A percentile compares a stretch with the other conserved stretches of the same genome.
Conservation (phyloP, 2,113 vertebrate genomes). For the Hipposideros armiger region DNA sequence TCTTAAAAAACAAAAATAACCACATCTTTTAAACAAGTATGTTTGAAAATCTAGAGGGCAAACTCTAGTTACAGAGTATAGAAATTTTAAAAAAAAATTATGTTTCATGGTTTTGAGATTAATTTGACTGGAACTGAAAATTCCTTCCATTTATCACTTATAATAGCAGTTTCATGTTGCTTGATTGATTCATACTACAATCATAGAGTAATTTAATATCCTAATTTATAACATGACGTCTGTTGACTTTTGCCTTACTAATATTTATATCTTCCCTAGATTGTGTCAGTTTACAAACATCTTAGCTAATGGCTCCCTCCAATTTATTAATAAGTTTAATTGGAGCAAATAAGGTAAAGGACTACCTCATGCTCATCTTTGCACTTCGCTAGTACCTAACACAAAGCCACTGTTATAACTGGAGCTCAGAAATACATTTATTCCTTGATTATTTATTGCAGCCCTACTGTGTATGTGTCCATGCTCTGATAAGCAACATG, state of each 20-base stretch:
- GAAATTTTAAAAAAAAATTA: not conserved
- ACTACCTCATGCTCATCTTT: not conserved
- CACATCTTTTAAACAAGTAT: not conserved
- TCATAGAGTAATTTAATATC: slow-evolving; percentile 68
- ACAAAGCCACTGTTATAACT: not conserved
- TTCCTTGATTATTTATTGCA: not conserved
- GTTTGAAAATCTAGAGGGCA: slow-evolving; percentile 16
- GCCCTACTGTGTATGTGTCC: not conserved
- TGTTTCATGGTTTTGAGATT: not conserved
- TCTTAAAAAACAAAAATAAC: not conserved
- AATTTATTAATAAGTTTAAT: slow-evolving; percentile 59
- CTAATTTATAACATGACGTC: not conserved
- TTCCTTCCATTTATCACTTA: slow-evolving; percentile 47
- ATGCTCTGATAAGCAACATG: not conserved
- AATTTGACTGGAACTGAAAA: slow-evolving; percentile 47
- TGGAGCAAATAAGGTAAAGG: slow-evolving; percentile 30
- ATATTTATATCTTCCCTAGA: not conserved
- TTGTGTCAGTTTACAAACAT: slow-evolving; percentile 41
- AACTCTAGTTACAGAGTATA: not conserved
- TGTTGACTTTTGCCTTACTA: slow-evolving; percentile 24
- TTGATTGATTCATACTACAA: slow-evolving; percentile 61
- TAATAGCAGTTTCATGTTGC: slow-evolving; percentile 22
- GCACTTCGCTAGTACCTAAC: not conserved
- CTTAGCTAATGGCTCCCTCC: not conserved
- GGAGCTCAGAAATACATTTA: not conserved